A percentile compares a stretch with the other conserved stretches of the same genome.
Evolutionary conservation across 1,140 invertebrate genomes (phyloP).

Genomic region (Chrysopa pallens): DNA sequence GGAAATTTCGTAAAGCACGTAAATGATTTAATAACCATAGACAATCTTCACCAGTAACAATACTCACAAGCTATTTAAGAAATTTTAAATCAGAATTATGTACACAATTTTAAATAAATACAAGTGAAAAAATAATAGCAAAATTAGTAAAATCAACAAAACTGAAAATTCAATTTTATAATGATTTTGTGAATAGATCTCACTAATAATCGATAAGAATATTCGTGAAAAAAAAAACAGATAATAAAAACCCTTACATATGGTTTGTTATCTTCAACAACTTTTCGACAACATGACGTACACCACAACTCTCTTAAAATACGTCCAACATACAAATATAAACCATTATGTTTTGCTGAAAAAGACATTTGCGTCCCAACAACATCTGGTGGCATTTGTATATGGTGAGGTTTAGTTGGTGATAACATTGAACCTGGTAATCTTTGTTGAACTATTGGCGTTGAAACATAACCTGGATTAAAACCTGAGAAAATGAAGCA

Average conservation of each 20-base stretch:
- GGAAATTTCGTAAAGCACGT: constrained; percentile 38
- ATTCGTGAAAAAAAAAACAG: no score
- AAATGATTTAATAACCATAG: constrained; percentile 38
- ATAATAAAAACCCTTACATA: constrained; percentile 30
- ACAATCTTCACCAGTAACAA: constrained; percentile 33
- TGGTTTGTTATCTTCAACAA: constrained; percentile 33
- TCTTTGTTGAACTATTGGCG: not conserved
- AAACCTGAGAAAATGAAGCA: not conserved
- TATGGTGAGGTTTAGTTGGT: constrained; percentile 1
- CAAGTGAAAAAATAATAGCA: no score
- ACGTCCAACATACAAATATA: constrained; percentile 78
- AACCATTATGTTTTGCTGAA: constrained; percentile 80
- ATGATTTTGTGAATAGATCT: no score
- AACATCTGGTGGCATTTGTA: constrained; percentile 16
- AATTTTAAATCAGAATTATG: not conserved
- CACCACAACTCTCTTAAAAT: constrained; percentile 72
- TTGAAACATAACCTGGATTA: not conserved
- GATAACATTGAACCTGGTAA: no score
- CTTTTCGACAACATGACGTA: constrained; percentile 45
- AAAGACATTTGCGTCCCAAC: constrained; percentile 37
- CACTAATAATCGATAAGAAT: no score
- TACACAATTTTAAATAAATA: no score
- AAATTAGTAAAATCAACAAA: no score
- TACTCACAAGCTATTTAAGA: not conserved
- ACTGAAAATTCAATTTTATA: no score